A percentile compares a stretch with the other conserved stretches of the same genome.
phyloP scores from a whole-genome alignment of 1,140 invertebrate species.

The Eurosta solidaginis region DNA sequence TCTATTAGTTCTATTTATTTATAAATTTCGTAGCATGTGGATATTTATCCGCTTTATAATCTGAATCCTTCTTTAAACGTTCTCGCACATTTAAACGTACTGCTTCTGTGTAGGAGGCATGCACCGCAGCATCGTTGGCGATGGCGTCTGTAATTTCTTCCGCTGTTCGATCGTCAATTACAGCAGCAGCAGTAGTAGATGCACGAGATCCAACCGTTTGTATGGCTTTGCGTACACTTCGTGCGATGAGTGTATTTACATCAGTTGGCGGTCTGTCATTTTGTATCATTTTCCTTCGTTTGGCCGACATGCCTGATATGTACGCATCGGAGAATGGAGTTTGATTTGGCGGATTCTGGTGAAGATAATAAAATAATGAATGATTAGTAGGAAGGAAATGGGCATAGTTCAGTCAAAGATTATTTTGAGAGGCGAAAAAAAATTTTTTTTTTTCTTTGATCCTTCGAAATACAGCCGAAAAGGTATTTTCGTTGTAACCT shows the following conservation, averaged over 20 bases:
- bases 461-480: too few species aligned
- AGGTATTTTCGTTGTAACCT: too few species aligned
- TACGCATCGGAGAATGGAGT: conserved; percentile 81
- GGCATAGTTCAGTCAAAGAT: not conserved
- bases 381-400: not conserved
- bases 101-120: conserved; percentile 50
- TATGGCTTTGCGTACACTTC: conserved; percentile 63
- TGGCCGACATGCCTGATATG: conserved; percentile 77
- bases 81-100: conserved; percentile 48
- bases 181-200: conserved; percentile 51
- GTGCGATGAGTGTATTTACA: conserved; percentile 57
- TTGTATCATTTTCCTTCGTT: conserved; percentile 74
- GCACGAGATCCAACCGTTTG: conserved; percentile 59
- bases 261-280: conserved; percentile 59
- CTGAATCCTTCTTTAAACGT: conserved; percentile 50
- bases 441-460: too few species aligned
- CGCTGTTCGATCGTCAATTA: conserved; percentile 35
- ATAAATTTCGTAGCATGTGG: conserved; percentile 57
- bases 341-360: conserved; percentile 42
- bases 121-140: conserved; percentile 46
- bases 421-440: not conserved
- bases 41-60: conserved; percentile 54
- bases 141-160: conserved; percentile 45
- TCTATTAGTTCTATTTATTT: conserved; percentile 45
- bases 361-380: not conserved